These are phyloP conservation scores for Andricus curvator DNA, from an alignment of 2,888 invertebrate genomes.

Conservation along the genomic window DNA sequence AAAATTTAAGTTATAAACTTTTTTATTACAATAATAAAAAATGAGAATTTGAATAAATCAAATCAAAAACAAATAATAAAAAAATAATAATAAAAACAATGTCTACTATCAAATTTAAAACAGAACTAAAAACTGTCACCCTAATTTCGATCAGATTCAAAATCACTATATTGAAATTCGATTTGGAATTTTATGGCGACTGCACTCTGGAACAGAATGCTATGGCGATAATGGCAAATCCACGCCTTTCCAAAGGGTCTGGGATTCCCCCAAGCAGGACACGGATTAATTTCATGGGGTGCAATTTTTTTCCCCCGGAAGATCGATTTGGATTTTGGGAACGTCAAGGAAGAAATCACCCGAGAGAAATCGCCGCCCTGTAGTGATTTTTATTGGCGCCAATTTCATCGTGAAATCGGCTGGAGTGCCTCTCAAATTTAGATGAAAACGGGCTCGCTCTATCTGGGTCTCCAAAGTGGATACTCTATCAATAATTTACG, in stretches of 20 bases:
- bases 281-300: constrained; percentile 11
- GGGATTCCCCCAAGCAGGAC: neutral
- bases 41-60: too few relatives aligned
- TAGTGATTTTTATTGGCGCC: neutral
- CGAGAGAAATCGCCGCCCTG: constrained; percentile 1
- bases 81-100: too few relatives aligned
- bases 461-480: neutral
- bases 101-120: too few relatives aligned
- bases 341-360: neutral
- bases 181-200: neutral
- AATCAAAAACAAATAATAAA: too few relatives aligned
- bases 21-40: too few relatives aligned
- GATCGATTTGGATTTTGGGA: constrained; percentile 12
- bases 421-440: neutral
- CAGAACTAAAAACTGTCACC: neutral
- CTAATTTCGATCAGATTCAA: too few relatives aligned
- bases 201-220: neutral
- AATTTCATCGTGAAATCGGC: neutral
- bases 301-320: constrained; percentile 4
- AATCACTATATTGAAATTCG: neutral
- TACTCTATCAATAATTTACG: constrained; percentile 1
- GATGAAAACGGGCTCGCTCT: neutral
- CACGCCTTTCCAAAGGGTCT: neutral
- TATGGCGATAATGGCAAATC: neutral
- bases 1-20: too few relatives aligned